Base-by-base conservation (phyloP, 2,113 vertebrate genomes). In the Ptychochromis oligacanthus region DNA sequence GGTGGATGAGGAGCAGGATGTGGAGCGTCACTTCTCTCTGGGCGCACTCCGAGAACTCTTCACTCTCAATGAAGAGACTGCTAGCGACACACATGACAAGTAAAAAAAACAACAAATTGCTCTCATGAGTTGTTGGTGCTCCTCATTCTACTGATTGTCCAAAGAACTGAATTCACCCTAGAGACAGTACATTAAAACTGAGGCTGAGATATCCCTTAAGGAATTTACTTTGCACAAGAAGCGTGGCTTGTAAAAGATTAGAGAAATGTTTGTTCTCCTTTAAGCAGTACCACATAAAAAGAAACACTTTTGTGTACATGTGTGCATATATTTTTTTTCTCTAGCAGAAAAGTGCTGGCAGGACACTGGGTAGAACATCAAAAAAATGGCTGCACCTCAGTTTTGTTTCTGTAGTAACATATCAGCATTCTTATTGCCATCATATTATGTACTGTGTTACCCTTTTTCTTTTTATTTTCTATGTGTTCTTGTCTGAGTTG, bases 1-100 rank as follows among this genome's bases (percentile, higher is more conserved):
- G 89, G 98, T 99, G 49, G 98, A 99, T 34, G 97, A 99, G 88
- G 98, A 99, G 87, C 97, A 97, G 91, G 97, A 99, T 18, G 98
- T 99, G 52, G 98, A 98, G 92, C 96, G 98, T 28, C 98, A 99
- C 81, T 99, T 99, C 91, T 99, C 98, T 20, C 96, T 98, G 1
- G 98, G 97, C 1, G 98, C 99, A 82, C 93, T 99, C 55, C 96
- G 96, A 86, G 98, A 99, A 86, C 97, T 99, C 12, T 99, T 99
- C 90, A 93, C 91, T 0, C 90, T 99, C 78, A 97, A 96, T 20
- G 96, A 97, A 92, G 89, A 93, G 49, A 98, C 97, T 18, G 60
- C 87, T 81, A 99, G 98, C 24, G 98, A 99, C 90, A 99, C 98
- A 1, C 98, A 99, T 14, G 97, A 97, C 93, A 97, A 95, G 98